Base-by-base conservation (phyloP, 2,113 vertebrate genomes). In the Phocoena phocoena region DNA sequence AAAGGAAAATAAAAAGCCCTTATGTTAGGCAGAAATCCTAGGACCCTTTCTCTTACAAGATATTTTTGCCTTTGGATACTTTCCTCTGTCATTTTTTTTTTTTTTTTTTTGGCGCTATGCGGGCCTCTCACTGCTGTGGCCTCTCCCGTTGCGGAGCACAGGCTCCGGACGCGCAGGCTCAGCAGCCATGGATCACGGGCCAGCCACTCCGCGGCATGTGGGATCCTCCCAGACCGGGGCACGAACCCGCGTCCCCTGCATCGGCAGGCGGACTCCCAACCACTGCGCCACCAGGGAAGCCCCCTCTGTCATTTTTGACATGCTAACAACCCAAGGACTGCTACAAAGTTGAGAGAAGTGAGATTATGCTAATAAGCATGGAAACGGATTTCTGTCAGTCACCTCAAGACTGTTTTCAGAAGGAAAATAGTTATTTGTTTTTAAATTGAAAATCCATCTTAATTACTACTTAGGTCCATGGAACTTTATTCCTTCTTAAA, bases 331-430 rank as follows among this genome's bases (percentile, higher is more conserved):
- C 82, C 55, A 71, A 38, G 88, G 58, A 88, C 89, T 98, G 86
- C 89, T 98, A 62, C 63, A 97, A 97, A 95, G 53, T 65, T 96
- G 33, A 96, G 71, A 95, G 81, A 97, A 95, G 18, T 95, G 17
- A 79, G 81, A 20, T 93, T 94, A 26, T 97, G 82, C 68, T 96
- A 86, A 96, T 86, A 97, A 68, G 50, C 90, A 92, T 1, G 7
- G 60, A 97, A 98, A 96, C 96, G 67, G 82, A 94, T 97, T 98
- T 97, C 96, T 95, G 62, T 70, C 95, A 97, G 70, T 98, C 90
- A 97, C 28, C 38, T 97, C 95, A 95, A 92, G 60, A 81, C 68
- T 82, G 33, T 28, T 92, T 96, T 98, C 96, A 97, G 21, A 85
- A 96, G 31, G 6, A 94, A 93, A 85, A 77, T 12, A 85, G 70